Evolutionary conservation across 2,888 invertebrate species (phyloP).

Genomic region (Macrophya annulata): DNA sequence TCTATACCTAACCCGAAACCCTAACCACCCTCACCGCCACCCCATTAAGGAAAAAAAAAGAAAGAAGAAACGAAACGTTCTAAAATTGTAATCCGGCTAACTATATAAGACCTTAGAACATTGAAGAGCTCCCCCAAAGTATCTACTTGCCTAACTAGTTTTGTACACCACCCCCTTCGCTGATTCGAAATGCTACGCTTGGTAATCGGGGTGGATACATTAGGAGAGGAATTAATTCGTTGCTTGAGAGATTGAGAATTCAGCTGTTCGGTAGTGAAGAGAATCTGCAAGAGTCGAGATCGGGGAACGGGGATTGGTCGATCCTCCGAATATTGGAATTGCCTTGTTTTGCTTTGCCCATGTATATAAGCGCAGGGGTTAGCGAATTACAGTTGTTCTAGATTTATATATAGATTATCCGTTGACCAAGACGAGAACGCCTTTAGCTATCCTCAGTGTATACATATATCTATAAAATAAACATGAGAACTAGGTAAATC

Average conservation of each 20-base stretch:
- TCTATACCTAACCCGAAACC: neutral
- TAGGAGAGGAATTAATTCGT: conserved; percentile 75
- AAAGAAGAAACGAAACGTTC: conserved; percentile 13
- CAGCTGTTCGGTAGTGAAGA: conserved; percentile 45
- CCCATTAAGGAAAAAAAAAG: neutral
- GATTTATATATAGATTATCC: conserved; percentile 6
- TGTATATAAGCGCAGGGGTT: neutral
- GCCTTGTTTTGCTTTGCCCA: neutral
- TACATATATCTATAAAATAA: conserved; percentile 29
- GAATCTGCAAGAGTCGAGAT: neutral
- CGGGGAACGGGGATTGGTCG: neutral
- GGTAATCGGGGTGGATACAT: conserved; percentile 69
- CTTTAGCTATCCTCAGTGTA: neutral
- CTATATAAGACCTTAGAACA: conserved; percentile 38
- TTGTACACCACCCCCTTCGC: conserved; percentile 65
- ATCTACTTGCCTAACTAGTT: conserved; percentile 77
- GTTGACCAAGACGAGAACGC: neutral
- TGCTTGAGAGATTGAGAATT: conserved; percentile 67
- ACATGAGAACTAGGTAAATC: conserved; percentile 29
- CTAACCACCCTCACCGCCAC: conserved; percentile 11
- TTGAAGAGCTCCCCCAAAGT: conserved; percentile 31
- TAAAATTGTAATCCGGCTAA: conserved; percentile 46
- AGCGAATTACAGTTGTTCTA: neutral
- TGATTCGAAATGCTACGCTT: conserved; percentile 62
- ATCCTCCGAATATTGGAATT: conserved; percentile 30